Conservation (phyloP, 2,113 vertebrate species). For the Zosterops japonicus region DNA sequence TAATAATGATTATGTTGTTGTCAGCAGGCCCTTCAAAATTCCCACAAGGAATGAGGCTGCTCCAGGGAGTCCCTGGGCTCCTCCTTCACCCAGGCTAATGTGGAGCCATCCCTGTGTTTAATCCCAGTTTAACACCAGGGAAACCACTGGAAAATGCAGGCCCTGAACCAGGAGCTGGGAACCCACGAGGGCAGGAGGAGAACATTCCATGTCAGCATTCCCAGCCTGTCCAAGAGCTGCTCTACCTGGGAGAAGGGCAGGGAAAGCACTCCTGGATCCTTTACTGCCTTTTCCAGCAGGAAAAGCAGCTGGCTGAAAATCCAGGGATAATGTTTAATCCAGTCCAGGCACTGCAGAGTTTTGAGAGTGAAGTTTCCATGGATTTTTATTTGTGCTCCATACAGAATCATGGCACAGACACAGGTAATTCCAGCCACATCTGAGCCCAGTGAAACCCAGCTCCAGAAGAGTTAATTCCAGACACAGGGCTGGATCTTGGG, state of each 20-base stretch:
- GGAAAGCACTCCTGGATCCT: not conserved
- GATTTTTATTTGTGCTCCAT: fast-evolving
- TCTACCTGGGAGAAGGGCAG: not conserved
- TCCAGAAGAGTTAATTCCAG: not conserved
- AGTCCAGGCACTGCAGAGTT: not conserved
- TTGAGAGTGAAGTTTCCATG: not conserved
- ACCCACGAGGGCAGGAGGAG: not conserved
- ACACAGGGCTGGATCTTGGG: not conserved
- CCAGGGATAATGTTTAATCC: not conserved
- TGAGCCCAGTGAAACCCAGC: not conserved
- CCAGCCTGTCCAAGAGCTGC: not conserved
- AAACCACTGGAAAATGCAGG: not conserved
- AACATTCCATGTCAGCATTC: not conserved
- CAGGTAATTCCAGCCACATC: not conserved
- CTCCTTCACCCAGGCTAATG: not conserved
- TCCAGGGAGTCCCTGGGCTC: not conserved
- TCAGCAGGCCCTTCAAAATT: not conserved
- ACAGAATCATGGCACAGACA: fast-evolving
- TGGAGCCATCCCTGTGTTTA: not conserved
- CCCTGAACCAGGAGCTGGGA: not conserved
- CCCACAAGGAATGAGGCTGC: not conserved
- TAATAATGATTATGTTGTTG: not conserved
- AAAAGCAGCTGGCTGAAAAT: not conserved
- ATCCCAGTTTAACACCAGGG: not conserved
- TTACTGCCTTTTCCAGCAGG: not conserved